Conservation (phyloP, 2,113 vertebrate genomes). For the Leptosomus discolor region DNA sequence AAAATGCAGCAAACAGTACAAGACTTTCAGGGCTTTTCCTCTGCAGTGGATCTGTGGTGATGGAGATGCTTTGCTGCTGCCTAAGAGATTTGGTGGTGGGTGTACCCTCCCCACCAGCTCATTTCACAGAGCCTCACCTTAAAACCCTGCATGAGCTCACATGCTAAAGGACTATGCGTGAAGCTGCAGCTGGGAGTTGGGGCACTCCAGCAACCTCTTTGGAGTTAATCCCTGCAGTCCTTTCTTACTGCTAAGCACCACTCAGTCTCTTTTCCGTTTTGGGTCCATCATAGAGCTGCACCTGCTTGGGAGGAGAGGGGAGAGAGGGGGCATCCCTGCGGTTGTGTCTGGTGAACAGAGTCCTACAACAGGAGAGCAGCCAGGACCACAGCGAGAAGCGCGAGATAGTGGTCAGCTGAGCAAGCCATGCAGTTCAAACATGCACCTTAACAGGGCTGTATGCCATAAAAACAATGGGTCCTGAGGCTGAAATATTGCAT, state of each 20-base stretch:
- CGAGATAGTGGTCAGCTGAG: accelerated
- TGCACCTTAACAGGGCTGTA: accelerated
- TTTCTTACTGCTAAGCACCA: neutral
- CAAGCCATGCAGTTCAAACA: accelerated
- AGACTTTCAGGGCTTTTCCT: neutral
- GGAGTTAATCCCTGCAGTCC: neutral
- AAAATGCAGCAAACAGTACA: neutral
- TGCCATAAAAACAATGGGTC: neutral
- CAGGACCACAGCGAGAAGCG: neutral
- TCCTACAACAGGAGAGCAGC: neutral
- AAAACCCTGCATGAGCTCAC: neutral
- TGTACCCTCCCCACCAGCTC: neutral
- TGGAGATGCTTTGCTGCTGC: neutral
- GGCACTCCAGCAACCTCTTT: neutral
- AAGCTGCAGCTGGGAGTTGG: neutral
- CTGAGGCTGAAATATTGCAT: neutral
- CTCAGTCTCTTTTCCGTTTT: neutral
- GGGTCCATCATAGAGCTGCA: neutral
- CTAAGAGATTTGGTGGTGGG: neutral
- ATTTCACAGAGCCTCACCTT: neutral
- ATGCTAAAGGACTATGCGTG: neutral
- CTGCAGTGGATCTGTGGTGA: neutral
- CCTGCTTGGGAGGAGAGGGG: neutral
- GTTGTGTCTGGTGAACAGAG: accelerated
- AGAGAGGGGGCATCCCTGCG: accelerated